phyloP scores from a whole-genome alignment of 2,113 vertebrate species.

The Oryzias woworae region DNA sequence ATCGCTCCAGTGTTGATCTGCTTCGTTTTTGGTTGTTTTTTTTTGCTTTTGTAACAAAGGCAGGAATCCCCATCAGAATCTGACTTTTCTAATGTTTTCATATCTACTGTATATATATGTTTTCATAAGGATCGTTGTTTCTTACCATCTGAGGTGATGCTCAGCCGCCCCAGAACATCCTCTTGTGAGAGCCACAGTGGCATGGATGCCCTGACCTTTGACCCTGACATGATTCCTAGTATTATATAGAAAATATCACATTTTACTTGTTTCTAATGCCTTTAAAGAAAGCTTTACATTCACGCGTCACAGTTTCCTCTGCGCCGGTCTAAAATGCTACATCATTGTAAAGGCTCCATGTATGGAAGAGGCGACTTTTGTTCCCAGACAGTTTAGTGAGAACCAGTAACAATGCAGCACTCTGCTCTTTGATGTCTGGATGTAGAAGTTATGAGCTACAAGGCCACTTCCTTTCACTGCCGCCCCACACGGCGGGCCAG shows the following conservation, averaged over 20 bases:
- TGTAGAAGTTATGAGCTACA: conserved; percentile 61
- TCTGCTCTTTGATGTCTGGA: conserved; percentile 65
- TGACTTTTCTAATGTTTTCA: conserved; percentile 27
- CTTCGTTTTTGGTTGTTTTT: conserved; percentile 21
- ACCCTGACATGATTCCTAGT: no score
- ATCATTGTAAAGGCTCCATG: conserved; percentile 2
- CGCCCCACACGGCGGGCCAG: conserved; percentile 60
- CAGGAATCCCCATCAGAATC: conserved; percentile 42
- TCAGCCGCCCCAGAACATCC: no score
- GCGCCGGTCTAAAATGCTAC: neutral
- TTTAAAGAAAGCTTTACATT: neutral
- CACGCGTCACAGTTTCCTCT: neutral
- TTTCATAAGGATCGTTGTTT: no score
- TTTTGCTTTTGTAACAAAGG: conserved; percentile 40
- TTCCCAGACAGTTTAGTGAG: conserved; percentile 54
- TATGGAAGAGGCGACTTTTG: conserved; percentile 17
- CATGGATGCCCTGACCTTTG: no score
- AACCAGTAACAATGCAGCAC: conserved; percentile 24
- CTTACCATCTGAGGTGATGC: no score
- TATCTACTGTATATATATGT: no score
- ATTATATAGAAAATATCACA: no score
- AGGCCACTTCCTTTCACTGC: conserved; percentile 67
- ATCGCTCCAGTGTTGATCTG: conserved; percentile 15
- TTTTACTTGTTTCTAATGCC: no score
- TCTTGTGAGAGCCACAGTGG: no score